Percentiles rank a stretch among this genome's conserved stretches.
phyloP scores from a whole-genome alignment of 2,888 invertebrate species.

The Drosophila picticornis region DNA sequence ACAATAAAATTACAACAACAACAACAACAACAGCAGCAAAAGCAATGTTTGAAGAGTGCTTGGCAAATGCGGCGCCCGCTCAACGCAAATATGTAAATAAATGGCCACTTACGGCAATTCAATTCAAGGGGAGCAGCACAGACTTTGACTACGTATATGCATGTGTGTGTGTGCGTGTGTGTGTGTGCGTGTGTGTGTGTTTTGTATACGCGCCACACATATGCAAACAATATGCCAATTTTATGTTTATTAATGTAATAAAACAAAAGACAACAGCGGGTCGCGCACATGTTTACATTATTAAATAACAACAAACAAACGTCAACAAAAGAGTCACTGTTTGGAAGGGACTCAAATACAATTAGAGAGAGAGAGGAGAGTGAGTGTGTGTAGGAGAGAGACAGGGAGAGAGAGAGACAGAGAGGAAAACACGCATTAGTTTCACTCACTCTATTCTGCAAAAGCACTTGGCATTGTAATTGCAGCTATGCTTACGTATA shows the following conservation, averaged over 20 bases:
- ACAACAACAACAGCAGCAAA: slow-evolving; percentile 30
- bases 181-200: slow-evolving; percentile 3
- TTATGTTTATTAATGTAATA: slow-evolving; percentile 72
- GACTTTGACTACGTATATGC: slow-evolving; percentile 9
- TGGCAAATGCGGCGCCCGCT: slow-evolving; percentile 62
- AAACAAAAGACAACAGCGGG: slow-evolving; percentile 64
- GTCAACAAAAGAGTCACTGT: slow-evolving; percentile 5
- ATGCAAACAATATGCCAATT: slow-evolving; percentile 72
- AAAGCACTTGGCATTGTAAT: slow-evolving; percentile 74
- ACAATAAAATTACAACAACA: slow-evolving; percentile 68
- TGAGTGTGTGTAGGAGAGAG: not conserved
- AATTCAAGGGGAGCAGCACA: slow-evolving; percentile 45
- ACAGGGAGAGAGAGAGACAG: not conserved
- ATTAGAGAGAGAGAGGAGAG: not conserved
- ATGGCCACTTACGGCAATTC: slow-evolving; percentile 79
- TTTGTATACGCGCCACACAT: slow-evolving; percentile 40
- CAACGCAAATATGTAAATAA: slow-evolving; percentile 78
- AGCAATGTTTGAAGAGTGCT: slow-evolving; percentile 68
- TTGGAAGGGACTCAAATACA: slow-evolving; percentile 2
- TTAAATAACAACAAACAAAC: slow-evolving; percentile 57
- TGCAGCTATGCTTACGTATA: slow-evolving; percentile 64
- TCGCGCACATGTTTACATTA: slow-evolving; percentile 61
- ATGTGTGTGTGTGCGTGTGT: not conserved
- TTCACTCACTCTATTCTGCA: slow-evolving; percentile 13
- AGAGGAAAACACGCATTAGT: slow-evolving; percentile 38